A percentile compares a stretch with the other conserved stretches of the same genome.
Conservation (phyloP, 2,888 invertebrate species). For the Nineta flava region DNA sequence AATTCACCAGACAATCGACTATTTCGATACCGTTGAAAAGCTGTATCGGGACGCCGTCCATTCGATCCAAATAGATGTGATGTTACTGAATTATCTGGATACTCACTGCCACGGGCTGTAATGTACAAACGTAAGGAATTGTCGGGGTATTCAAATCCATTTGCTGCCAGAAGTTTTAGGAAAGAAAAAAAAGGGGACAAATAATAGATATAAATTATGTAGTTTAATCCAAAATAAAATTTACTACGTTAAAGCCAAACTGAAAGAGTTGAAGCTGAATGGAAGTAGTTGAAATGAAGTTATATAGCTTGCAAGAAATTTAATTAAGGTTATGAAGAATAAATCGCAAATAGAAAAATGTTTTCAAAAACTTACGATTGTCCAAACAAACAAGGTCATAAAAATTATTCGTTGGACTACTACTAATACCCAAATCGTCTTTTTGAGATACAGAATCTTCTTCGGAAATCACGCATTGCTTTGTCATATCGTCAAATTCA, state of each 20-base stretch:
- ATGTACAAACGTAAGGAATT: constrained; percentile 31
- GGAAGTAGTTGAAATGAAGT: too few relatives aligned
- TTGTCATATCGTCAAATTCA: constrained; percentile 75
- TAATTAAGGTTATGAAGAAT: too few relatives aligned
- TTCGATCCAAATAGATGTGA: constrained; percentile 73
- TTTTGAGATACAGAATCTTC: constrained; percentile 83
- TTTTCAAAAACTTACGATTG: constrained; percentile 53
- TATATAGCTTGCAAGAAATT: too few relatives aligned
- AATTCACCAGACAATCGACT: constrained; percentile 75
- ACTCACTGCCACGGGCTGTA: constrained; percentile 75
- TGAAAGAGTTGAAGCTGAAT: too few relatives aligned
- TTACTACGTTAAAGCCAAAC: neutral
- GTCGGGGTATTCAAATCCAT: neutral
- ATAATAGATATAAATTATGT: too few relatives aligned
- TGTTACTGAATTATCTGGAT: constrained; percentile 73
- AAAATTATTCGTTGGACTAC: constrained; percentile 72
- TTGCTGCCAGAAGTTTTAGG: constrained; percentile 3
- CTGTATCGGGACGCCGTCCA: constrained; percentile 62
- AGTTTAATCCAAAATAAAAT: neutral
- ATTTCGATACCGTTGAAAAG: constrained; percentile 75
- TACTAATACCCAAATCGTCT: constrained; percentile 72
- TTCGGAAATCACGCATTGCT: constrained; percentile 77
- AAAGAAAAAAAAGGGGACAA: neutral
- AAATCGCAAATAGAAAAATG: too few relatives aligned
- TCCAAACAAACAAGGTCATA: constrained; percentile 81